phyloP scores from a whole-genome alignment of 2,113 vertebrate species.

The Apodemus speciosus region DNA sequence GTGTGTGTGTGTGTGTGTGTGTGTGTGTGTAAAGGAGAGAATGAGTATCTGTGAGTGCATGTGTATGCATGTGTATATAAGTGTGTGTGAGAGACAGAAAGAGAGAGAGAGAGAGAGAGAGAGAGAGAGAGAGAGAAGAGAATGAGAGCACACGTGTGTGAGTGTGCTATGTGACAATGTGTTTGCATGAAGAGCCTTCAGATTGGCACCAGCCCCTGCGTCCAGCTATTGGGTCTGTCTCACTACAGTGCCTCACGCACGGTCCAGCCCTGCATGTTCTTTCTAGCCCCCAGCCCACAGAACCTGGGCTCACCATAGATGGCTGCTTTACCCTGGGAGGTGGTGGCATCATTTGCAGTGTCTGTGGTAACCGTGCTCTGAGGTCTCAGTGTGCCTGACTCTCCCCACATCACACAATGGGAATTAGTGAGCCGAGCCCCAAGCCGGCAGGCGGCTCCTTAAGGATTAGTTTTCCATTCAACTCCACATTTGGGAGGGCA shows the following conservation, averaged over 20 bases:
- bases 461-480: conserved; percentile 47
- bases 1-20: not conserved
- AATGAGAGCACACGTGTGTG: not conserved
- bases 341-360: not conserved
- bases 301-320: not conserved
- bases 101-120: not conserved
- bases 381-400: not conserved
- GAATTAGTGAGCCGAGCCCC: conserved; percentile 37
- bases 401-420: not conserved
- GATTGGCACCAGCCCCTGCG: not conserved
- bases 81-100: not conserved
- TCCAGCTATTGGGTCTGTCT: not conserved
- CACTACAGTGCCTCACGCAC: not conserved
- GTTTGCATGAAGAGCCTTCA: not conserved
- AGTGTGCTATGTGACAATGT: not conserved
- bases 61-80: not conserved
- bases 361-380: not conserved
- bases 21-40: not conserved
- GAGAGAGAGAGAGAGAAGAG: not conserved
- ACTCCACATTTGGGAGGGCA: conserved; percentile 46
- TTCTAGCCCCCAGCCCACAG: not conserved
- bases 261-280: not conserved
- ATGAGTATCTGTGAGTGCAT: not conserved
- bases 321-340: not conserved
- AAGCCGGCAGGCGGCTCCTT: not conserved